phyloP scores from a whole-genome alignment of 2,888 invertebrate species.

The Volucella inanis region DNA sequence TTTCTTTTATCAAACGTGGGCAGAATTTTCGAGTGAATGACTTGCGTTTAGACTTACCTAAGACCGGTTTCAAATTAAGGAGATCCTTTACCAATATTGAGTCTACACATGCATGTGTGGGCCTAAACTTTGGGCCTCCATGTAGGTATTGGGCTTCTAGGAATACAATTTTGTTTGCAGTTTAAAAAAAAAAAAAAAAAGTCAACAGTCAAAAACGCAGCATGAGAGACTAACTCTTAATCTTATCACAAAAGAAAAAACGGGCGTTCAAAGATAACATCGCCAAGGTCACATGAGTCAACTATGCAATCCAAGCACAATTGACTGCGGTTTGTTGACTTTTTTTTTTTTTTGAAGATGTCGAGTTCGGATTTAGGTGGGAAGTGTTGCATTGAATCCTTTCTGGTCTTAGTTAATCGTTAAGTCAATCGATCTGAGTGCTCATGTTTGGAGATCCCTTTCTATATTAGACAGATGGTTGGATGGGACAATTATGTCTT shows the following conservation, averaged over 20 bases:
- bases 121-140: conserved; percentile 1
- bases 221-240: neutral
- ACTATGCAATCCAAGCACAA: neutral
- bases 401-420: too few species aligned
- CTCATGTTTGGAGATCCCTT: too few species aligned
- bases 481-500: too few species aligned
- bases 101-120: conserved; percentile 22
- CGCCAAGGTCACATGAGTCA: conserved; percentile 34
- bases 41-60: neutral
- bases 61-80: conserved; percentile 12
- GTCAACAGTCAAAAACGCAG: neutral
- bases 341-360: conserved; percentile 7
- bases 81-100: neutral
- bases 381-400: neutral
- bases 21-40: conserved; percentile 46
- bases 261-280: conserved; percentile 5
- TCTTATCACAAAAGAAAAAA: conserved; percentile 35
- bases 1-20: conserved; percentile 37
- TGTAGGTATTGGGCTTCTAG: conserved; percentile 23
- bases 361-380: neutral
- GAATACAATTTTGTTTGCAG: conserved; percentile 1
- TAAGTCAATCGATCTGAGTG: too few species aligned
- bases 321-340: neutral
- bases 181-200: neutral
- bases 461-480: too few species aligned